Conservation (phyloP, 2,797 vertebrate species). For the Megaceryle alcyon region DNA sequence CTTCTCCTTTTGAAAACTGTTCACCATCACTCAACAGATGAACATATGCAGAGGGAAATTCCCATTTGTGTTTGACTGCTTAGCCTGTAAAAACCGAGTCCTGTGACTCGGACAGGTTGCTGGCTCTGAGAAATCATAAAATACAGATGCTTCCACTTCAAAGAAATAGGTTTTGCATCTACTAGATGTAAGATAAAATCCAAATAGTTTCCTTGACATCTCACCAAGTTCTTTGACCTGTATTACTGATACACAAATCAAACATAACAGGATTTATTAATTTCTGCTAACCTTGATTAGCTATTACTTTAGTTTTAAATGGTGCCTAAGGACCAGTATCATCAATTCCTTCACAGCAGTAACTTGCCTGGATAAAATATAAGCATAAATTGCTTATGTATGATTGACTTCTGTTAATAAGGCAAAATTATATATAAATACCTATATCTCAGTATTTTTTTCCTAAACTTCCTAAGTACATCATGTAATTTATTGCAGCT, state of each 20-base stretch:
- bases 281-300: background rate
- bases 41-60: background rate
- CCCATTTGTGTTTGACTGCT: conserved; percentile 1
- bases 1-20: conserved; percentile 6
- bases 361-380: background rate
- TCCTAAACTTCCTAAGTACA: background rate
- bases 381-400: background rate
- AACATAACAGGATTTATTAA: background rate
- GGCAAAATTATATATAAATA: background rate
- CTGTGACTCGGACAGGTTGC: background rate
- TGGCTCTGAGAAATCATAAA: background rate
- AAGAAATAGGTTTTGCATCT: background rate
- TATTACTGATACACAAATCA: background rate
- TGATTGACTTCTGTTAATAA: too few species aligned
- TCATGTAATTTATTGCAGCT: background rate
- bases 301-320: background rate
- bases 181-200: background rate
- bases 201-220: background rate
- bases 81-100: background rate
- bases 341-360: background rate
- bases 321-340: background rate
- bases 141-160: background rate
- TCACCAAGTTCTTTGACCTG: background rate
- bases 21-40: background rate
- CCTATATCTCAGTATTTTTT: background rate